phyloP scores from a whole-genome alignment of 2,797 vertebrate genomes.

The Xiphorhynchus erythropygius region DNA sequence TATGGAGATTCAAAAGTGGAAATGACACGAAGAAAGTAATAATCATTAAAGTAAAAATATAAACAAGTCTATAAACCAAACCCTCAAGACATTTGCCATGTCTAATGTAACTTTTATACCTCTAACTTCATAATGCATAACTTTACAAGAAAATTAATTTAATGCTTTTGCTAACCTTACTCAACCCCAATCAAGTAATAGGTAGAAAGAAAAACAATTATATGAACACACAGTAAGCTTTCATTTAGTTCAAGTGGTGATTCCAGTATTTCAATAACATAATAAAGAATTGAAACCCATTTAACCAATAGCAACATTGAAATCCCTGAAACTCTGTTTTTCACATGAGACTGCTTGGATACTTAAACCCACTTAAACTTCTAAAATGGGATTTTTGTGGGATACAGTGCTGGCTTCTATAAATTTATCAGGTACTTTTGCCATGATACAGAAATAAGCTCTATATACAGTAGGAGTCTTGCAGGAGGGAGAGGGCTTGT shows the following conservation, averaged over 20 bases:
- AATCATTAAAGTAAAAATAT: conserved; percentile 77
- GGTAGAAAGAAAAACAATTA: conserved; percentile 67
- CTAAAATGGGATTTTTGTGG: background rate
- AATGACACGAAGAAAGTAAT: conserved; percentile 71
- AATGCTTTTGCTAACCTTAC: conserved; percentile 68
- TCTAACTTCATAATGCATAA: conserved; percentile 65
- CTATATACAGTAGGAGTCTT: background rate
- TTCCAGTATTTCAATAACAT: conserved; percentile 21
- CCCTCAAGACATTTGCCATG: conserved; percentile 68
- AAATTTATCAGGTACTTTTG: background rate
- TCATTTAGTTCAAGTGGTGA: conserved; percentile 51
- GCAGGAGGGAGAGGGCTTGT: background rate
- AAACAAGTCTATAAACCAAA: conserved; percentile 77
- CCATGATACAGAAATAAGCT: background rate
- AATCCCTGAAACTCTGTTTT: background rate
- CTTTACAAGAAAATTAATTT: conserved; percentile 76
- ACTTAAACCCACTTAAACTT: background rate
- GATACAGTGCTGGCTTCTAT: background rate
- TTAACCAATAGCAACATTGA: background rate
- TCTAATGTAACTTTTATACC: conserved; percentile 70
- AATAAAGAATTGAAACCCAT: conserved; percentile 24
- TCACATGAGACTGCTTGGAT: background rate
- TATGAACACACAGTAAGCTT: conserved; percentile 26
- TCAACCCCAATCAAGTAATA: conserved; percentile 65
- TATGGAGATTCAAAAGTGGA: conserved; percentile 62